These are phyloP conservation scores for Danio kyathit DNA, from an alignment of 2,797 vertebrate species.

Conservation along the genomic window DNA sequence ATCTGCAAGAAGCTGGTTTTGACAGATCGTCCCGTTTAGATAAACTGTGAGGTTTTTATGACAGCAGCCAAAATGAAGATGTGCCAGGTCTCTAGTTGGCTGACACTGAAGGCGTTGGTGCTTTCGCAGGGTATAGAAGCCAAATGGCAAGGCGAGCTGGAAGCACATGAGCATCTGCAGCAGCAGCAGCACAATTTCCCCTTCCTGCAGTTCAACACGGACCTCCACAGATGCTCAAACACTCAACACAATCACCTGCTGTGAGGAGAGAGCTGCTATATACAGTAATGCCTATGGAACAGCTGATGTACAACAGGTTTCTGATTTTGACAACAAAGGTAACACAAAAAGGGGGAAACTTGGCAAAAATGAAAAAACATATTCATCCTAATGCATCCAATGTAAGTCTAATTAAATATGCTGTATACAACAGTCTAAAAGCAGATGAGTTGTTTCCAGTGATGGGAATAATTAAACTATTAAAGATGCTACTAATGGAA, in stretches of 20 bases:
- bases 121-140: slow-evolving; percentile 29
- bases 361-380: not conserved
- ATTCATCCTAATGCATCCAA: too few species aligned
- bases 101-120: not conserved
- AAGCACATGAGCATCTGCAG: slow-evolving; percentile 39
- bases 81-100: slow-evolving; percentile 21
- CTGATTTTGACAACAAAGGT: not conserved
- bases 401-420: too few species aligned
- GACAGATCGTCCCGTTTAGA: slow-evolving; percentile 3
- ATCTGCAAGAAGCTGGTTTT: not conserved
- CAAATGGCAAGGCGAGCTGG: slow-evolving; percentile 31
- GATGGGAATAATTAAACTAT: too few species aligned
- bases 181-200: slow-evolving; percentile 18
- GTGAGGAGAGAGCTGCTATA: slow-evolving; percentile 18
- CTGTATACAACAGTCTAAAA: too few species aligned
- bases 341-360: not conserved
- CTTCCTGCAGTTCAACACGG: slow-evolving; percentile 15
- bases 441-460: too few species aligned
- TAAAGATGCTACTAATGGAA: too few species aligned
- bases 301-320: not conserved
- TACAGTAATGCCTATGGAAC: slow-evolving; percentile 15
- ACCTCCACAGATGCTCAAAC: slow-evolving; percentile 46
- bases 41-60: not conserved
- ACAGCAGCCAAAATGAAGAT: slow-evolving; percentile 29
- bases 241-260: slow-evolving; percentile 50